Evolutionary conservation across 2,888 invertebrate species (phyloP), one percentile per base, ranked within the genome.

Genomic region (Exocentrus adspersus): DNA sequence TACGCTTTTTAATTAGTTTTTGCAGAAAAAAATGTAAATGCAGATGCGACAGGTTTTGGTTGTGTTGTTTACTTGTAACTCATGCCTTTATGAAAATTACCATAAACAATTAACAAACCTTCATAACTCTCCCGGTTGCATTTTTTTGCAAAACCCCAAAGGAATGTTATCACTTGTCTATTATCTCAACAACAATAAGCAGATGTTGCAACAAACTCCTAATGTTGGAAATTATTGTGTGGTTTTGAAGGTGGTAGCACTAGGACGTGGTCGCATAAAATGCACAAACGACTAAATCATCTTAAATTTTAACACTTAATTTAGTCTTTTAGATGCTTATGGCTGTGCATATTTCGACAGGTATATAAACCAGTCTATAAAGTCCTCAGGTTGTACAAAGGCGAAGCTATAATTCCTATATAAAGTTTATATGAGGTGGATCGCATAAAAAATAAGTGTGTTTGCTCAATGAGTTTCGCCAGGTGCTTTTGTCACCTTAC

Each of bases 301-400:
- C 20, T 19, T 50, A 50, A 59, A 59, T 50, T 46, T 50, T 41
- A 14, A 37, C 59, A 19, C 24, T 59, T 59, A 28, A 42, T 46
- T 59, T 19, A 50, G 53, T 41, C 10, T 37, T 50, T 50, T 50
- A 32, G 41, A 59, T 59, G 59, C 59, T 50, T 46, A 46, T 46
- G 45, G 57, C 14, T 50, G 20, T 59, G 48, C 59, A 59, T 59
- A 58, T 58, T 48, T 58, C 43, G 32, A n/a, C 46, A 41, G 32
- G 48, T n/a, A 19, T 41, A 57, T 57, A 45, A 57, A 57, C 28
- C 10, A 43, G 21, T 45, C 57, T 24, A 24, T 5, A 7, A 24
- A 24, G n/a, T n/a, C n/a, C n/a, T n/a, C n/a, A n/a, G n/a, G n/a
- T n/a, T n/a, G n/a, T n/a, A n/a, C n/a, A n/a, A n/a, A n/a, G n/a